A percentile compares a stretch with the other conserved stretches of the same genome.
phyloP scores from a whole-genome alignment of 2,113 vertebrate species.

The Sinosuthora webbiana region DNA sequence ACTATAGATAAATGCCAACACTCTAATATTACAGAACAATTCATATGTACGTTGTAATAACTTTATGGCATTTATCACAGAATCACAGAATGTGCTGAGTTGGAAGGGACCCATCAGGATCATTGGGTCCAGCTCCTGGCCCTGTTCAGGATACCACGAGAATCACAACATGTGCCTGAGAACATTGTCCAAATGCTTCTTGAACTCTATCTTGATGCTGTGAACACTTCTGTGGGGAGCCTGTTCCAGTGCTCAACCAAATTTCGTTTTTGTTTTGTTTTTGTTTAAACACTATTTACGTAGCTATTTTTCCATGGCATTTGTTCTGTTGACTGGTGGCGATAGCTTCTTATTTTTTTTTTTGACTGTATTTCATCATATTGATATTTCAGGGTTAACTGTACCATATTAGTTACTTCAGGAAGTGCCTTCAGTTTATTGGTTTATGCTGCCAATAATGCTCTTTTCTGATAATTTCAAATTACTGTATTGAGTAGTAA shows the following conservation, averaged over 20 bases:
- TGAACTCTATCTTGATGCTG: not conserved
- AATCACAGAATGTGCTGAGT: not conserved
- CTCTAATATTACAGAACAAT: not conserved
- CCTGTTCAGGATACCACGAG: not conserved
- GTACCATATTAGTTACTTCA: not conserved
- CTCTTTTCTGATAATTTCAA: not conserved
- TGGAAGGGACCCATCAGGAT: not conserved
- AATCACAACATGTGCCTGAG: not conserved
- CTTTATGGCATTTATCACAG: not conserved
- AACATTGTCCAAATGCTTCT: not conserved
- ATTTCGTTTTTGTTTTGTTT: not conserved
- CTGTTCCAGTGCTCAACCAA: no score
- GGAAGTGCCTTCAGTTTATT: not conserved
- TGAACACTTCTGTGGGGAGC: not conserved
- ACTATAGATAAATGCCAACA: not conserved
- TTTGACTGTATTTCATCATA: not conserved
- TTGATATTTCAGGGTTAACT: not conserved
- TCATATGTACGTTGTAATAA: fast-evolving
- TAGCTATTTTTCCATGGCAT: not conserved
- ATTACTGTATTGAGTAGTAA: not conserved
- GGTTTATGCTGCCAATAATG: not conserved
- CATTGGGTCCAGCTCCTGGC: not conserved
- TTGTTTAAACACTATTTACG: not conserved
- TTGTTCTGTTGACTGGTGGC: not conserved
- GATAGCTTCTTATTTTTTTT: not conserved